Evolutionary conservation across 2,888 invertebrate species (phyloP), one percentile per base, ranked within the genome.

Genomic region (Acholoe squamosa): DNA sequence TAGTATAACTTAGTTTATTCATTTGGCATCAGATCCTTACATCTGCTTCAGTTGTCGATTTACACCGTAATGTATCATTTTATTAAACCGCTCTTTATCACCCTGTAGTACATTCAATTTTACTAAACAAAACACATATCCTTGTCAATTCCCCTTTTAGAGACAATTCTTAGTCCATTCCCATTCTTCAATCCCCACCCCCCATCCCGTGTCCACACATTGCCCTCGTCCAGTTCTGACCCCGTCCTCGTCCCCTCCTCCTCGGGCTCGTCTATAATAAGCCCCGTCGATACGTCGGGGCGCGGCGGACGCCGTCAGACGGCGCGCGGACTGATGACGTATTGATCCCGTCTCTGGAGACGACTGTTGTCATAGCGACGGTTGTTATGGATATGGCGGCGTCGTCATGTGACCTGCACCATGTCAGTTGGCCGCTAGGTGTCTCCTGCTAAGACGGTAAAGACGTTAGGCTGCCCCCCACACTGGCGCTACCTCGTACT

Each of bases 331-430:
- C 77, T 77, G 77, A 77, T 77, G 77, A 77, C 34, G 34, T 77
- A 77, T 77, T 77, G 77, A 77, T 77, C 25, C 77, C 33, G 77
- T 77, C 77, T 28, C 77, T 25, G 34, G 77, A 31, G 77, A 34
- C 19, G 1, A n/a, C 25, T 77, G 77, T 77, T 77, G 77, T 77
- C 77, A 77, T 77, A 77, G 77, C 77, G 77, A 77, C 77, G 77
- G 77, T 77, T 77, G 77, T 77, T 77, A 77, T 77, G 77, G 77
- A 77, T 77, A 77, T 77, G 34, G 77, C 34, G 31, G 77, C 34
- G 77, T 19, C 25, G 19, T 77, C 34, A 77, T 19, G 77, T 77
- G 33, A 77, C 34, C 61, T 61, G 14, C n/a, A 19, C 19, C 61
- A 61, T 61, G 61, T 61, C 61, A 61, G 61, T 19, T 61, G 61